These are phyloP conservation scores for Penaeus chinensis DNA, from an alignment of 1,140 invertebrate genomes.

Conservation along the genomic window DNA sequence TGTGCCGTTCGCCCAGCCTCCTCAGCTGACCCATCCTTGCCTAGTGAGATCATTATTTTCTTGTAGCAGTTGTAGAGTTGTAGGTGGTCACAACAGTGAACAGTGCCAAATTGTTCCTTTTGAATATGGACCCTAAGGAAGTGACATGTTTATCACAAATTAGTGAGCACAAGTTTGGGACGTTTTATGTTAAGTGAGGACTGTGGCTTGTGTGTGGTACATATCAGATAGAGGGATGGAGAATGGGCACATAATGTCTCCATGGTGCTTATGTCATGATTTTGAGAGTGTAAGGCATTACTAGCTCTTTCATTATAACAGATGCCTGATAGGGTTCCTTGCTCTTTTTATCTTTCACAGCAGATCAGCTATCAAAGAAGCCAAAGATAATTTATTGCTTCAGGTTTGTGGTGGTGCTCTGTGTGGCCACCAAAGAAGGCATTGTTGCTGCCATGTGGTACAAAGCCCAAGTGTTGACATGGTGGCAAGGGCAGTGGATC, in stretches of 20 bases:
- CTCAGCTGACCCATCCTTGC: constrained; percentile 58
- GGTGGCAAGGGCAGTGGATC: constrained; percentile 40
- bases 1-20: constrained; percentile 58
- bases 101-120: constrained; percentile 60
- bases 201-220: constrained; percentile 55
- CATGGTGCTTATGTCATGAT: constrained; percentile 45
- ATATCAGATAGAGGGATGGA: constrained; percentile 56
- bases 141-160: constrained; percentile 47
- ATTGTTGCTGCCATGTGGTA: constrained; percentile 19
- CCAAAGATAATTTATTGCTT: constrained; percentile 62
- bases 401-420: constrained; percentile 32
- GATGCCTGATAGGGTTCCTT: constrained; percentile 53
- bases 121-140: constrained; percentile 50
- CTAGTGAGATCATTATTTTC: constrained; percentile 56
- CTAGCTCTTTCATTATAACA: constrained; percentile 45
- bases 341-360: constrained; percentile 29
- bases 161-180: constrained; percentile 34
- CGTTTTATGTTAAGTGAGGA: constrained; percentile 23
- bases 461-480: constrained; percentile 15
- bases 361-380: constrained; percentile 48
- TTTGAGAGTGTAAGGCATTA: constrained; percentile 54
- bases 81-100: constrained; percentile 60
- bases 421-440: neutral
- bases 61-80: constrained; percentile 43
- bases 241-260: constrained; percentile 44